Evolutionary conservation across 2,888 invertebrate species (phyloP), one percentile per base, ranked within the genome.

Genomic region (Candidula unifasciata): DNA sequence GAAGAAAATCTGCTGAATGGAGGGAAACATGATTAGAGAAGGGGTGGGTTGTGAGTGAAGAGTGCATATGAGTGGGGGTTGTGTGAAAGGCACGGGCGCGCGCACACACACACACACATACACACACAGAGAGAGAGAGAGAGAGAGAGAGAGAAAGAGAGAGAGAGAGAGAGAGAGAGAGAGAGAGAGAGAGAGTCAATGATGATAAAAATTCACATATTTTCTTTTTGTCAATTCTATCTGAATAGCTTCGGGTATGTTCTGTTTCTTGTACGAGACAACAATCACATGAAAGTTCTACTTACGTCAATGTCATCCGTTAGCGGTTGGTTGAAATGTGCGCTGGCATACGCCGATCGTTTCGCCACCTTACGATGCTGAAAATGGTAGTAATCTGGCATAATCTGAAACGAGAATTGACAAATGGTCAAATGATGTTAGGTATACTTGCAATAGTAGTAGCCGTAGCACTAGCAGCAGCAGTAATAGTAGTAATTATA

Each of bases 361-460:
- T 96, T 97, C 87, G 96, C 95, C 88, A 98, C 96, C 88, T 95
- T 95, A 91, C 95, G 95, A 94, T 98, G 97, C 90, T 96, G 96
- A 94, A 98, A 96, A 93, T 97, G 97, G 94, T 96, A 97, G 94
- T 96, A 96, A 93, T 97, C 96, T 90, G 96, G 96, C 94, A 97
- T 96, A 93, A 98, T 97, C 98, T 98, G 95, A 60, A 96, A 96
- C 95, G 94, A 85, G 57, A 88, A 81, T 84, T 80, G 2, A 30
- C 27, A 57, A 2, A 74, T 54, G 33, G 30, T 54, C 10, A 54
- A 54, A 13, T 54, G 18, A 10, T 21, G 60, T 24, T 13, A 60
- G n/a, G 24, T 18, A 60, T 24, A 6, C 10, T 60, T 1, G 10
- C 24, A 60, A 16, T 16, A 60, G n/a, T 13, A 60, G 21, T 5